These are phyloP conservation scores for Tipula lateralis DNA, from an alignment of 2,888 invertebrate species.

Conservation along the genomic window DNA sequence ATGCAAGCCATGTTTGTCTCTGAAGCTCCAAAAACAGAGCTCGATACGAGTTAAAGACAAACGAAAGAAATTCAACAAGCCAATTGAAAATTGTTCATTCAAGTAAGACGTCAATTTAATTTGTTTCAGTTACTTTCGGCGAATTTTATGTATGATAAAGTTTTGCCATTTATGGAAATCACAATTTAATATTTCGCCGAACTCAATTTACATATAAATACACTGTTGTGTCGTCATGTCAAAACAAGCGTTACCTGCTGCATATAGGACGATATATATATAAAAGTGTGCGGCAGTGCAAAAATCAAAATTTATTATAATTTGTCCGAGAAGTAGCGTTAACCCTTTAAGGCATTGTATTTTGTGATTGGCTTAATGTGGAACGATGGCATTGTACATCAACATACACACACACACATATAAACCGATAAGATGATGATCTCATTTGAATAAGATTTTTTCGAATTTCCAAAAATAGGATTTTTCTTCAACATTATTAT, in stretches of 20 bases:
- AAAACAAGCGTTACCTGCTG: neutral
- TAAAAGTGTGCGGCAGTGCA: neutral
- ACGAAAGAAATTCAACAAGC: too few species aligned
- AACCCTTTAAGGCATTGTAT: neutral
- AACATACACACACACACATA: neutral
- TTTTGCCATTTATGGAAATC: neutral
- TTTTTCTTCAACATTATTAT: neutral
- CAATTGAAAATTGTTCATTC: neutral
- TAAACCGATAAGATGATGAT: neutral
- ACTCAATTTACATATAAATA: neutral
- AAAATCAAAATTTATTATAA: neutral
- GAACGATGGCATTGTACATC: neutral
- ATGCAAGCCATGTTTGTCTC: neutral
- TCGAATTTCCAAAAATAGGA: neutral
- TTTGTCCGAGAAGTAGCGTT: neutral
- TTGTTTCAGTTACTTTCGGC: neutral
- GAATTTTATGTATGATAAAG: neutral
- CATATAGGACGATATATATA: neutral
- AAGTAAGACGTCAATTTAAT: constrained; percentile 24
- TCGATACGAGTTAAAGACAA: too few species aligned
- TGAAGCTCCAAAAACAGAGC: neutral
- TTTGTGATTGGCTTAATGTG: neutral
- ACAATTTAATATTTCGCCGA: neutral
- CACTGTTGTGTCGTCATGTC: neutral
- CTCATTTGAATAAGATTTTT: neutral